phyloP scores from a whole-genome alignment of 2,888 invertebrate species.

The Macrosoma leucophasiata region DNA sequence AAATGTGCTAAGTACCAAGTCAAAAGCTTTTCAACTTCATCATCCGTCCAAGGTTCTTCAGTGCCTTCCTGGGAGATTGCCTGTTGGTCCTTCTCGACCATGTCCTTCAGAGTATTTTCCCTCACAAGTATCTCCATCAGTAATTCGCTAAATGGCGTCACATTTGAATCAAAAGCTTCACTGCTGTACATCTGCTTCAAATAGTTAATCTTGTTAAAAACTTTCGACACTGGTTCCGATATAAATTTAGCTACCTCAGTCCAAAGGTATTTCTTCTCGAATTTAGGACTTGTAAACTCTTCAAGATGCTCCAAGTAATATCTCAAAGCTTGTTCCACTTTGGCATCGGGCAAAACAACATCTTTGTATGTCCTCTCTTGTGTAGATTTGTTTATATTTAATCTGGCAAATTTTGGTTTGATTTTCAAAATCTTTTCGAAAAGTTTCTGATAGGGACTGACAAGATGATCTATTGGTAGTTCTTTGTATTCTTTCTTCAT shows the following conservation, averaged over 20 bases:
- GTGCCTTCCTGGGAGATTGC: slow-evolving; percentile 23
- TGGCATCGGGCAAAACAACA: slow-evolving; percentile 38
- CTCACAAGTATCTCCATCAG: slow-evolving; percentile 34
- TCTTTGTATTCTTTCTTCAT: slow-evolving; percentile 42
- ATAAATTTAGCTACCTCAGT: slow-evolving; percentile 47
- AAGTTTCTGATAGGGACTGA: slow-evolving; percentile 35
- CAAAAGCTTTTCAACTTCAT: slow-evolving; percentile 47
- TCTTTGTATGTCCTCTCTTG: slow-evolving; percentile 43
- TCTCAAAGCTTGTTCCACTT: slow-evolving; percentile 44
- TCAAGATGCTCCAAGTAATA: slow-evolving; percentile 57
- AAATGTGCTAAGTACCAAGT: slow-evolving; percentile 61
- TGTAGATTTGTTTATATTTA: slow-evolving; percentile 28
- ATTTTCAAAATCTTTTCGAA: slow-evolving; percentile 44
- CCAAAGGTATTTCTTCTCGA: slow-evolving; percentile 59
- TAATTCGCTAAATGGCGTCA: slow-evolving; percentile 23
- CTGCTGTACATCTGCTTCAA: slow-evolving; percentile 46
- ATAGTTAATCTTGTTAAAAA: slow-evolving; percentile 57
- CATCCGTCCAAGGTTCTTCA: slow-evolving; percentile 46
- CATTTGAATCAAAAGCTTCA: slow-evolving; percentile 26
- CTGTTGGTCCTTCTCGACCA: slow-evolving; percentile 22
- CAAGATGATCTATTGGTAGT: slow-evolving; percentile 28
- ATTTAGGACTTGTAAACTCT: slow-evolving; percentile 55
- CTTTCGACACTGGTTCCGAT: slow-evolving; percentile 42
- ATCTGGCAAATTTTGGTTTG: slow-evolving; percentile 45
- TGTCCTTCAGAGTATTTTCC: slow-evolving; percentile 31